These are phyloP conservation scores for Clivina fossor DNA, from an alignment of 2,888 invertebrate genomes.

Conservation along the genomic window DNA sequence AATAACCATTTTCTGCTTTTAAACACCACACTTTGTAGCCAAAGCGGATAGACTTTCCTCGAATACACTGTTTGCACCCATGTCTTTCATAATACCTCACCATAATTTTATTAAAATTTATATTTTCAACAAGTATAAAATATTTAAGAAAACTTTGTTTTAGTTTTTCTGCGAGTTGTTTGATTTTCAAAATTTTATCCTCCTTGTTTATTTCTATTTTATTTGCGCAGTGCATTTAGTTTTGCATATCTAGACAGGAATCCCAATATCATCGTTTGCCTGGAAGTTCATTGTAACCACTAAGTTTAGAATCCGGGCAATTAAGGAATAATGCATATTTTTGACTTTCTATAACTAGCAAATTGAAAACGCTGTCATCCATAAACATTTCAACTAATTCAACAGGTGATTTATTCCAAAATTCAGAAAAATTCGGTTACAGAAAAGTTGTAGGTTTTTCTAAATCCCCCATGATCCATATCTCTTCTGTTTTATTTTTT, in stretches of 20 bases:
- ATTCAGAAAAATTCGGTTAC: constrained; percentile 5
- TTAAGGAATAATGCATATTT: constrained; percentile 10
- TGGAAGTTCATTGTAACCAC: constrained; percentile 40
- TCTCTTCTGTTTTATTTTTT: background rate
- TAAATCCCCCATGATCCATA: constrained; percentile 1
- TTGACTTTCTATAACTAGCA: constrained; percentile 3
- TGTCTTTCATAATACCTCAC: constrained; percentile 45
- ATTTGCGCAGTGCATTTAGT: constrained; percentile 21
- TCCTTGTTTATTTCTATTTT: constrained; percentile 29
- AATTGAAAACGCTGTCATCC: constrained; percentile 5
- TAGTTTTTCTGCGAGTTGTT: constrained; percentile 36
- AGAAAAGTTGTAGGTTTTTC: constrained; percentile 2
- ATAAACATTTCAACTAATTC: constrained; percentile 5
- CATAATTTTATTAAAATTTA: constrained; percentile 44
- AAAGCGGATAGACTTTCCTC: constrained; percentile 45
- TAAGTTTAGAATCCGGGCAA: constrained; percentile 25
- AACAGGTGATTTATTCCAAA: constrained; percentile 1
- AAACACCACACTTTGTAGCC: constrained; percentile 44
- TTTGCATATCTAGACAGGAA: constrained; percentile 34
- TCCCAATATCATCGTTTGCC: constrained; percentile 39
- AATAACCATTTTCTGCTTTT: constrained; percentile 40
- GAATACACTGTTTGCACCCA: constrained; percentile 44
- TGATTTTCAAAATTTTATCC: too few relatives aligned
- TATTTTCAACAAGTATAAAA: constrained; percentile 37
- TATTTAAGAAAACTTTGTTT: constrained; percentile 32